phyloP scores from a whole-genome alignment of 2,797 vertebrate species.

The Thripadectes ignobilis region DNA sequence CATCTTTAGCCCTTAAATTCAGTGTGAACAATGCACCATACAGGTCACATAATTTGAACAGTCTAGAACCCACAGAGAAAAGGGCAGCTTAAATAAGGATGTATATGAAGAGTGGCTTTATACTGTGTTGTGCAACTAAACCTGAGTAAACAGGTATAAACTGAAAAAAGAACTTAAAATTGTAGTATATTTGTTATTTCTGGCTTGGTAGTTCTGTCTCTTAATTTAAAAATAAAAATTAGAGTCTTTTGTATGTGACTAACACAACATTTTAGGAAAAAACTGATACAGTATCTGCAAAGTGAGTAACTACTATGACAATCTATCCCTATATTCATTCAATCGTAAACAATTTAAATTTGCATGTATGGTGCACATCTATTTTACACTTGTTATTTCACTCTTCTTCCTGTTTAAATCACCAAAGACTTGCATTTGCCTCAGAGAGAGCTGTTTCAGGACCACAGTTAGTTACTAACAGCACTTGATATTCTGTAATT shows the following conservation, averaged over 20 bases:
- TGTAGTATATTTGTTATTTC: neutral
- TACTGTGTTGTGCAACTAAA: neutral
- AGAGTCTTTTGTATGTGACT: neutral
- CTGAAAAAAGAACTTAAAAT: neutral
- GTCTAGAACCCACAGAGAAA: neutral
- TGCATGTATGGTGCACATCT: neutral
- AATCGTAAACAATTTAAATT: neutral
- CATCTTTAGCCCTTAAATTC: neutral
- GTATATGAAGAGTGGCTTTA: neutral
- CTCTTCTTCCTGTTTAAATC: neutral
- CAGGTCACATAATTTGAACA: neutral
- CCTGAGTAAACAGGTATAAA: neutral
- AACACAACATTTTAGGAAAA: neutral
- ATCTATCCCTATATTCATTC: neutral
- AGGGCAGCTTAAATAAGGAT: neutral
- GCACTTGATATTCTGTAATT: neutral
- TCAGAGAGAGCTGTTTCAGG: neutral
- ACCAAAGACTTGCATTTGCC: neutral
- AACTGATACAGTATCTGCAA: accelerated
- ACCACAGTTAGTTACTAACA: neutral
- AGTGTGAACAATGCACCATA: neutral
- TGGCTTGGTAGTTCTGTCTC: neutral
- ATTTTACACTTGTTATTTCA: neutral
- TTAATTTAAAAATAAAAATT: neutral
- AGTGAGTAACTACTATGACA: neutral